Base-by-base conservation (phyloP, 2,888 invertebrate species). In the Nymphalis c-album region DNA sequence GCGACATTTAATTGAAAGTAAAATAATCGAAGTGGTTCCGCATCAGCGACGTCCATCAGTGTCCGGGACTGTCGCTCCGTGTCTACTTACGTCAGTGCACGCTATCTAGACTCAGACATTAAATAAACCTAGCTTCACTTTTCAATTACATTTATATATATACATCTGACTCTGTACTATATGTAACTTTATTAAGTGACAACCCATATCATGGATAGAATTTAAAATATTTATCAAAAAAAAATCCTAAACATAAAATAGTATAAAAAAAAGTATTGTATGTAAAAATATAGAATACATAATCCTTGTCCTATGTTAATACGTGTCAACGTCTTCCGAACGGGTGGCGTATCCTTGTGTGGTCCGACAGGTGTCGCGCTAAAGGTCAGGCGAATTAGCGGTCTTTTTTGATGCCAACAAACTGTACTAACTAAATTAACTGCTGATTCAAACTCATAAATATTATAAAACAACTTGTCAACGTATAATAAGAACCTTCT, bases 321-420 rank as follows among this genome's bases (percentile, higher is more conserved):
- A 48, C 31, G 20, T 48, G 50, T 50, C 40, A 50, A 45, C 26
- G 51, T 26, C 53, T 46, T 51, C n/a, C 10, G 18, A 55, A 46
- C 64, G 51, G 40, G 46, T 40, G 48, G 58, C 57, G 57, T 40
- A 48, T 18, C 17, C 57, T 7, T 64, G 71, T 71, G 71, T 67
- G 71, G 69, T 67, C 71, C 26, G 58, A 61, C 71, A 71, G 71
- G 68, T 71, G 71, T 61, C 48, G 47, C 22, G 55, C 22, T 18
- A 68, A 69, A 69, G 65, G 68, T 66, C 68, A 55, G 17, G 51
- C 18, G 62, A 51, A 58, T 68, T 66, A 71, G 65, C 68, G 63
- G 67, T 47, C 47, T 63, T 60, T 63, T 22, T 67, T 64, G 60
- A 63, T 61, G 62, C 59, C 55, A 57, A 55, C 51, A 60, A 47